Evolutionary conservation across 1,140 invertebrate genomes (phyloP), one percentile per base, ranked within the genome.

Genomic region (Spodoptera frugiperda): DNA sequence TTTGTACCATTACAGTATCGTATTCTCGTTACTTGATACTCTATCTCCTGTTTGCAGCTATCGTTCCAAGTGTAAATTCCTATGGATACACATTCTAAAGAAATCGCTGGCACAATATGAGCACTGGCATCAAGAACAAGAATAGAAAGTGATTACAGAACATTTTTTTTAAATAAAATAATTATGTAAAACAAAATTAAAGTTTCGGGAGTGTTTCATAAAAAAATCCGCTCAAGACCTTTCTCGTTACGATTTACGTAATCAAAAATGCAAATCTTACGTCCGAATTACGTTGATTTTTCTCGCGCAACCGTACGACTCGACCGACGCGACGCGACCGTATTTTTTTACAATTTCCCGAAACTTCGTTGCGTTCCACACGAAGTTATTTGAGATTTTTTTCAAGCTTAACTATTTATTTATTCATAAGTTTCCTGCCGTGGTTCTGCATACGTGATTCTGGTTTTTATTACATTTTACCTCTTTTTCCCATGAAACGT

Each of bases 231-330:
- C n/a, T 19, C 54, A 73, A 59, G 54, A 59, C 61, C 46, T 61
- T 39, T 73, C 72, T 82, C 77, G 82, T 82, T 79, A 84, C 76
- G 76, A 83, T 82, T 82, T 85, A 83, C 80, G 86, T 86, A 89
- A 89, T 89, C 87, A 87, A 89, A 87, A 89, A 89, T 89, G 87
- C 80, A 85, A 87, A 89, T 89, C 57, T 82, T 25, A 48, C 78
- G 76, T 79, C 76, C 71, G 80, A 88, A 85, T 82, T 85, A 86
- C 83, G 82, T 78, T 85, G 83, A 87, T 87, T 89, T 81, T 76
- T 70, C 15, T 21, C 48, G 61, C 51, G 39, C 51, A 19, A 61
- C 39, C 53, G 30, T 39, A 30, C 25, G 12, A n/a, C 25, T 25
- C 25, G 25, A 61, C 49, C 48, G 70, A 30, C 46, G n/a, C 48